Evolutionary conservation across 2,797 vertebrate species (phyloP), one percentile per base, ranked within the genome.

Genomic region (Enteromius unitaeniatus): DNA sequence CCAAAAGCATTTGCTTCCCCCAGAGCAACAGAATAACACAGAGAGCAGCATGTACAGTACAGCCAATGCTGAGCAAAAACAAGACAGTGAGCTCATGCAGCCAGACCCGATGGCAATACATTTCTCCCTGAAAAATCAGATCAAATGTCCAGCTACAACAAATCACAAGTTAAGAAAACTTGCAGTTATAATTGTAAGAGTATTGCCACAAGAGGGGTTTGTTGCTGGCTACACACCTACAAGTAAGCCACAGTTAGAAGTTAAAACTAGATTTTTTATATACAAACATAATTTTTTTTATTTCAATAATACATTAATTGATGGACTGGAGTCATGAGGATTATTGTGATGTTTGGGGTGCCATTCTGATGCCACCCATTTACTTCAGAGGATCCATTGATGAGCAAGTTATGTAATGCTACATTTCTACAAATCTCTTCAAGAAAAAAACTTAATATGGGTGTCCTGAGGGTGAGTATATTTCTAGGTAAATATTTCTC

Each of bases 11-110:
- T 51, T 73, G 26, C 8, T 31, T 26, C 28, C 45, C 26, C 47
- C 17, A 31, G 70, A 21, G 47, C 47, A 51, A 51, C 14, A 73
- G 23, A 70, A 70, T 42, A 70, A 72, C 14, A 72, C 10, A 45
- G 68, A 70, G 21, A 26, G 37, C 42, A 72, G n/a, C 42, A 72
- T 47, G 42, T 17, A 47, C 42, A 72, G 70, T 51, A 73, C 15
- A 31, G 70, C 31, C 47, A 73, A 51, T 49, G 10, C 70, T 31
- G 47, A 11, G 26, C 70, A 73, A 73, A 23, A 31, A 31, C 70
- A 49, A 73, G 45, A 73, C 45, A 7, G 26, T 28, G 15, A 72
- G 6, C 23, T 73, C 9, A 31, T 73, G 0, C 15, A 26, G 42
- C 47, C 42, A 21, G 11, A 73, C 15, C 70, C 31, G 26, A 73